Conservation (phyloP, 2,113 vertebrate genomes). For the Toxostoma redivivum region DNA sequence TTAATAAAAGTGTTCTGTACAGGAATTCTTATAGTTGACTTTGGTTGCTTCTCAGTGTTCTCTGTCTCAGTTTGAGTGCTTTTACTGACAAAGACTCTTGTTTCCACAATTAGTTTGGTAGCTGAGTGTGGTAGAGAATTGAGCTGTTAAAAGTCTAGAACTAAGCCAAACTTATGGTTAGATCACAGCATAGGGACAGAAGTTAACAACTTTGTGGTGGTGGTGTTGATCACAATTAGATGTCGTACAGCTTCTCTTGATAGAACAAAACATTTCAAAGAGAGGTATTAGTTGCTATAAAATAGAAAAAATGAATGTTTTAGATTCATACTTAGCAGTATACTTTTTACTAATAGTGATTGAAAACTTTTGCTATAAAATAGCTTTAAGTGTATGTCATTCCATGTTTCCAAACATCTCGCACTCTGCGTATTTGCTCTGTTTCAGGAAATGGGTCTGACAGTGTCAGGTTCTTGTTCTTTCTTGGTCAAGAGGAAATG, state of each 20-base stretch:
- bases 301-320: background rate
- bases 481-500: background rate
- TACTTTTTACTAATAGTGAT: background rate
- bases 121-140: background rate
- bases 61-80: background rate
- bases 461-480: background rate
- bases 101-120: background rate
- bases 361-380: background rate
- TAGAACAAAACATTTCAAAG: background rate
- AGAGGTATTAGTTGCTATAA: background rate
- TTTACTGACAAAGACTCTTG: background rate
- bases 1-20: background rate
- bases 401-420: background rate
- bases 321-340: background rate
- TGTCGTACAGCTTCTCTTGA: background rate
- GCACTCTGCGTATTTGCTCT: background rate
- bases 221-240: background rate
- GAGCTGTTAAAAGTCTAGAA: background rate
- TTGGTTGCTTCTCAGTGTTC: background rate
- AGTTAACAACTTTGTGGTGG: background rate
- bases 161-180: background rate
- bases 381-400: background rate
- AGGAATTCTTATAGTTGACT: background rate
- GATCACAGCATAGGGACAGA: background rate
- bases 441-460: background rate